A percentile compares a stretch with the other conserved stretches of the same genome.
Evolutionary conservation across 2,797 vertebrate species (phyloP).

Genomic region (Sebastes baramenuke): DNA sequence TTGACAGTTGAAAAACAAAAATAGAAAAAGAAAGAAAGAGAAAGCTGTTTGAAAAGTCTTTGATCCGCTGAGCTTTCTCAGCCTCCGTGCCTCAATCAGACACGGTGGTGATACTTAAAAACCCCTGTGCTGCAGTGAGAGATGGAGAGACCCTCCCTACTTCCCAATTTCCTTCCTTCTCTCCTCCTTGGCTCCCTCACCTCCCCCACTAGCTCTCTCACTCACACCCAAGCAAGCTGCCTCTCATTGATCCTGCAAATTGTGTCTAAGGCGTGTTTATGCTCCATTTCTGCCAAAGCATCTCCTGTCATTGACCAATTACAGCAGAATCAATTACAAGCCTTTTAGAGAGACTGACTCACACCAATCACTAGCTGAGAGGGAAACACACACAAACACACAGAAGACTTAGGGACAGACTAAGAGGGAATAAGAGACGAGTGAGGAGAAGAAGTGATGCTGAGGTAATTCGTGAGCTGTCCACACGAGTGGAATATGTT

Average conservation of each 20-base stretch:
- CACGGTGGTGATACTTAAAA: constrained; percentile 72
- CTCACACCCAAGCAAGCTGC: constrained; percentile 50
- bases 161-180: constrained; percentile 38
- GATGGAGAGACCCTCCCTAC: constrained; percentile 50
- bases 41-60: constrained; percentile 75
- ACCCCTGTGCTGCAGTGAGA: constrained; percentile 59
- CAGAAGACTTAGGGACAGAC: constrained; percentile 31
- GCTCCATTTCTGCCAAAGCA: constrained; percentile 83
- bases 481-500: constrained; percentile 78
- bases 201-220: constrained; percentile 2
- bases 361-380: constrained; percentile 47
- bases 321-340: constrained; percentile 86
- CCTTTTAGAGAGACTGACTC: constrained; percentile 77
- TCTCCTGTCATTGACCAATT: constrained; percentile 85
- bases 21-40: constrained; percentile 32
- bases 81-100: constrained; percentile 75
- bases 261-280: constrained; percentile 82
- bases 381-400: constrained; percentile 19
- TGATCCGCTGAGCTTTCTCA: constrained; percentile 75
- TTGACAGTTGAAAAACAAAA: constrained; percentile 39
- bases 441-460: constrained; percentile 63
- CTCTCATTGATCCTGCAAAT: constrained; percentile 84
- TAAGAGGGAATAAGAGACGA: constrained; percentile 40
- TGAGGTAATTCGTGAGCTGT: constrained; percentile 79
- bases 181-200: constrained; percentile 11